Evolutionary conservation across 2,797 vertebrate species (phyloP), one percentile per base, ranked within the genome.

Genomic region (Micropoecilia bifurca): DNA sequence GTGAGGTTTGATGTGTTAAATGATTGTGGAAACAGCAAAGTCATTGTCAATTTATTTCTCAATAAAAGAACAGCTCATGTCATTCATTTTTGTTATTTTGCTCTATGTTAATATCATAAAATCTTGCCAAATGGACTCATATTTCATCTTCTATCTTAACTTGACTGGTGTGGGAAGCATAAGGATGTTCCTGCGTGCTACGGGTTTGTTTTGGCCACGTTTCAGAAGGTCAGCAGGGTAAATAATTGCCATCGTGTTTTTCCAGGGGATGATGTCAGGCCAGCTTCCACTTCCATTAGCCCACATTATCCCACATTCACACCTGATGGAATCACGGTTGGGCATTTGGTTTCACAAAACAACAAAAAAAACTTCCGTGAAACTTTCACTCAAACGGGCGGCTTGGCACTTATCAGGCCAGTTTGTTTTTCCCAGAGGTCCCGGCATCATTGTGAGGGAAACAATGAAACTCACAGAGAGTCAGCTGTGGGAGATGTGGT

Each of bases 391-490:
- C 78, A 57, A 82, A 81, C 53, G 76, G 76, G 72, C 57, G 43
- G 79, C 83, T 45, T 59, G 48, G 39, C 66, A 87, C 80, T 90
- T 86, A 90, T 86, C 83, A 69, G 84, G 75, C 81, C 33, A 78
- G 76, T 50, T 85, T 78, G 66, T 71, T 74, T 82, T 78, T 87
- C 83, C 80, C 83, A 79, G 79, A 61, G 75, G 86, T 78, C 81
- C 76, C 80, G 85, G 85, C 88, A 88, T 89, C 89, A 93, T 90
- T 94, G 89, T 92, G 77, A 85, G 68, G 14, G 41, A 89, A 90
- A 93, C 92, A 93, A 92, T 93, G 89, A 87, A 83, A 82, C 76
- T 85, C 81, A 87, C 85, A 79, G 85, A 88, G 84, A 81, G 66
- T 84, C 77, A 47, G 87, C 57, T 90, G 92, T 92, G 86, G 86